Percentiles rank a stretch among this genome's conserved stretches.
Evolutionary conservation across 2,113 vertebrate genomes (phyloP).

Genomic region (Grammomys surdaster): DNA sequence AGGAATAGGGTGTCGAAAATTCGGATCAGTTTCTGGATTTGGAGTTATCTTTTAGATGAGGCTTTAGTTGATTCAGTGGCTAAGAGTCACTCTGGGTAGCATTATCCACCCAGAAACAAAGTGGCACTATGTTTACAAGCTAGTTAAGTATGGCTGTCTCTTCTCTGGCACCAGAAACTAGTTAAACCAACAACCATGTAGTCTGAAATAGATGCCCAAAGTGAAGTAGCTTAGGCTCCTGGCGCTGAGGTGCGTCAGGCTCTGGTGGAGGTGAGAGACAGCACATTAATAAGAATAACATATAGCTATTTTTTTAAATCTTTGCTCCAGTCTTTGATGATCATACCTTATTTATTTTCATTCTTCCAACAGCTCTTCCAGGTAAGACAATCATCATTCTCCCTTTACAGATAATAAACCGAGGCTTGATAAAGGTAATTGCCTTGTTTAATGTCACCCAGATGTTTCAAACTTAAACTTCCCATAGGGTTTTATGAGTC

Average conservation of each 20-base stretch:
- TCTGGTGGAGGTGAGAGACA: not conserved
- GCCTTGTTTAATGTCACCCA: not conserved
- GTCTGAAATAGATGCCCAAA: not conserved
- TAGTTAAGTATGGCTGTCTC: not conserved
- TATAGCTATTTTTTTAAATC: not conserved
- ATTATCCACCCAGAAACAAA: not conserved
- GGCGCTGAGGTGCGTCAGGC: not conserved
- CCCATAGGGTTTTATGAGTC: not conserved
- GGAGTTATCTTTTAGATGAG: not conserved
- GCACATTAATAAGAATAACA: not conserved
- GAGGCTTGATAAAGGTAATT: slow-evolving; percentile 29
- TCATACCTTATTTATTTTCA: slow-evolving; percentile 18
- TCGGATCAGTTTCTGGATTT: not conserved
- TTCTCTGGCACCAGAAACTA: not conserved
- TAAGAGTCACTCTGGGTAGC: not conserved
- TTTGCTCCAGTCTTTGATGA: not conserved
- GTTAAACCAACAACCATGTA: not conserved
- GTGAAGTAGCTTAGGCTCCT: not conserved
- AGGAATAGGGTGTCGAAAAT: not conserved
- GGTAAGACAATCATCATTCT: not conserved
- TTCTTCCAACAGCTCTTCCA: not conserved
- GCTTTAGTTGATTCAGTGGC: not conserved
- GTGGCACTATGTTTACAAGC: not conserved
- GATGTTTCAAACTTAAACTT: slow-evolving; percentile 15
- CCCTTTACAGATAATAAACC: slow-evolving; percentile 15